Evolutionary conservation across 2,797 vertebrate species (phyloP).

Genomic region (Pipistrellus nathusii): DNA sequence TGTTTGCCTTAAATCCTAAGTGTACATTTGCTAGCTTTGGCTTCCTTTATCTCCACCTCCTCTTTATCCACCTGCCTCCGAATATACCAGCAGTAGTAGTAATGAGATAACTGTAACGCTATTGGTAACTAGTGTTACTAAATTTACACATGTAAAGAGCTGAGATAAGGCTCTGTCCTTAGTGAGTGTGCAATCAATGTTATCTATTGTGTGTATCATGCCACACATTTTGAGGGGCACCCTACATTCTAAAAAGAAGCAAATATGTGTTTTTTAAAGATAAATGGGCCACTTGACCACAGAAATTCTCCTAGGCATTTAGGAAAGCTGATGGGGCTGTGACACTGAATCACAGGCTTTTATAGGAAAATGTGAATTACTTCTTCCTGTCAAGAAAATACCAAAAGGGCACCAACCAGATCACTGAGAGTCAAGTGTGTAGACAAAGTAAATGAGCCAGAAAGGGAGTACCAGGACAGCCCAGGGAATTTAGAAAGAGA

Average conservation of each 20-base stretch:
- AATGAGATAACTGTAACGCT: background rate
- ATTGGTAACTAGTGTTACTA: constrained; percentile 1
- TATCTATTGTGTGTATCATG: background rate
- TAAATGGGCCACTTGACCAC: background rate
- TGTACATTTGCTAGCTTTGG: constrained; percentile 33
- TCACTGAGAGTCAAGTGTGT: constrained; percentile 27
- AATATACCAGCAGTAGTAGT: background rate
- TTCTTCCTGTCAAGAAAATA: constrained; percentile 45
- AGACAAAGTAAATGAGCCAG: constrained; percentile 65
- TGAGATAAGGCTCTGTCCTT: background rate
- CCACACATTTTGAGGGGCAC: background rate
- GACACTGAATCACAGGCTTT: constrained; percentile 21
- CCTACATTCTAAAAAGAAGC: constrained; percentile 21
- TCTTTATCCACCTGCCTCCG: background rate
- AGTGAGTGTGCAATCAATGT: background rate
- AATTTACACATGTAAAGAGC: background rate
- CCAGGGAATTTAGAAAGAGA: constrained; percentile 11
- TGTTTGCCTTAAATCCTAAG: constrained; percentile 62
- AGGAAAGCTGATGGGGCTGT: background rate
- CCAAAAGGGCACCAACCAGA: constrained; percentile 30
- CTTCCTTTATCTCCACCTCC: constrained; percentile 38
- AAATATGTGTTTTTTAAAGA: constrained; percentile 12
- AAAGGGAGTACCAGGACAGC: constrained; percentile 36
- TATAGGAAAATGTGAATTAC: constrained; percentile 65
- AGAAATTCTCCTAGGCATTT: background rate